Conservation (phyloP, 2,888 invertebrate genomes). For the Caenorhabditis wallacei region DNA sequence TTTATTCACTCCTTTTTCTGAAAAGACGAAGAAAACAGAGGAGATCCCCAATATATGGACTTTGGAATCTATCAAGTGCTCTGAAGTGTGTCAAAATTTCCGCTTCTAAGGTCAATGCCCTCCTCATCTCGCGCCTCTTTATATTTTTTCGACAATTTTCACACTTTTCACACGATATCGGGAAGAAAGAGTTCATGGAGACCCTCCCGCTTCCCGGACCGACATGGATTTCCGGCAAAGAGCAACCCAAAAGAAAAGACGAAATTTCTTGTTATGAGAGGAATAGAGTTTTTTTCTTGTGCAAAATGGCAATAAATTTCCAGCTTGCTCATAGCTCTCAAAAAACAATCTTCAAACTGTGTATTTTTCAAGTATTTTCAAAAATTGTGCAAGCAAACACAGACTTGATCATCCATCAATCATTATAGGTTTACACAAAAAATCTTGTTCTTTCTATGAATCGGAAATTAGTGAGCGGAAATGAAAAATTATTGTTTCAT, state of each 20-base stretch:
- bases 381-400: constrained; percentile 55
- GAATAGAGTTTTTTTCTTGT: background rate
- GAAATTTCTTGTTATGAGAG: constrained; percentile 12
- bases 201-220: constrained; percentile 32
- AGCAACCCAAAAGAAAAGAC: constrained; percentile 4
- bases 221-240: constrained; percentile 46
- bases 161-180: constrained; percentile 40
- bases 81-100: constrained; percentile 60
- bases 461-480: constrained; percentile 13
- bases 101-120: constrained; percentile 59
- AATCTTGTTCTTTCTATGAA: constrained; percentile 36
- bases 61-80: constrained; percentile 54
- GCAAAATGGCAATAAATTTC: background rate
- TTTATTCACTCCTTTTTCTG: constrained; percentile 18
- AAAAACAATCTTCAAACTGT: constrained; percentile 34
- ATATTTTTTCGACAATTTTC: constrained; percentile 17
- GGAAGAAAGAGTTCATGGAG: constrained; percentile 56
- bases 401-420: constrained; percentile 49
- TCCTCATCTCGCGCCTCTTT: constrained; percentile 1
- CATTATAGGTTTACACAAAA: constrained; percentile 41
- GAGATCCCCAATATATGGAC: constrained; percentile 39
- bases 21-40: constrained; percentile 23
- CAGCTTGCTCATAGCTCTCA: background rate
- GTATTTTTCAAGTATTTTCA: constrained; percentile 53
- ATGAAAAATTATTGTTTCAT: background rate